Base-by-base conservation (phyloP, 2,113 vertebrate genomes). In the Nesoenas mayeri region DNA sequence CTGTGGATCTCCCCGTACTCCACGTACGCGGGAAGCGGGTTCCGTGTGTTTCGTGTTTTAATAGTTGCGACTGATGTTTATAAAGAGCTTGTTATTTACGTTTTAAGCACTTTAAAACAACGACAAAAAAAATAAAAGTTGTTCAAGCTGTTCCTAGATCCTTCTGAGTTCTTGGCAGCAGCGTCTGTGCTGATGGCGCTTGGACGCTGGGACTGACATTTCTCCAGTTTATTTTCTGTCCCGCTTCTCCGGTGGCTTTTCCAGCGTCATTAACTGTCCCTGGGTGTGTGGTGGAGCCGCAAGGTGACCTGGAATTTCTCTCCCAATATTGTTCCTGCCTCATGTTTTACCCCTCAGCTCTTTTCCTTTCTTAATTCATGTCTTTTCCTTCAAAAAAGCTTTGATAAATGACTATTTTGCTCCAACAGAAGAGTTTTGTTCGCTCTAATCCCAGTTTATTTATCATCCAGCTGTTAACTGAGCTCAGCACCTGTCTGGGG, bases 1-100 rank as follows among this genome's bases (percentile, higher is more conserved):
- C 54, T 34, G 90, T 71, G 81, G 93, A 36, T 60, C 83, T 51
- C 72, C 90, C 61, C 10, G 85, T n/a, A 44, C 88, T 34, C 65
- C 26, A 8, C 2, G 60, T 54, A 48, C 0, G 15, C 36, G 54
- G 95, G 94, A 89, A 72, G 71, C 5, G 80, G 84, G 91, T 95
- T 95, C 96, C 91, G 97, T 94, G 96, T 93, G 96, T 94, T 77
- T 96, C 95, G 92, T 94, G 96, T 98, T 97, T 96, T 97, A 95
- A 89, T 96, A 95, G 97, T 96, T 97, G 96, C 97, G 66, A 93
- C 93, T 95, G 62, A 96, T 96, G 98, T 98, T 98, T 98, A 95
- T 98, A 98, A 98, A 96, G 96, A 98, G 98, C 97, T 98, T 98
- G 95, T 97, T 97, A 91, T 98, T 97, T 97, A 97, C 97, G 96